Evolutionary conservation across 2,113 vertebrate species (phyloP).

Genomic region (Ammodytes marinus): DNA sequence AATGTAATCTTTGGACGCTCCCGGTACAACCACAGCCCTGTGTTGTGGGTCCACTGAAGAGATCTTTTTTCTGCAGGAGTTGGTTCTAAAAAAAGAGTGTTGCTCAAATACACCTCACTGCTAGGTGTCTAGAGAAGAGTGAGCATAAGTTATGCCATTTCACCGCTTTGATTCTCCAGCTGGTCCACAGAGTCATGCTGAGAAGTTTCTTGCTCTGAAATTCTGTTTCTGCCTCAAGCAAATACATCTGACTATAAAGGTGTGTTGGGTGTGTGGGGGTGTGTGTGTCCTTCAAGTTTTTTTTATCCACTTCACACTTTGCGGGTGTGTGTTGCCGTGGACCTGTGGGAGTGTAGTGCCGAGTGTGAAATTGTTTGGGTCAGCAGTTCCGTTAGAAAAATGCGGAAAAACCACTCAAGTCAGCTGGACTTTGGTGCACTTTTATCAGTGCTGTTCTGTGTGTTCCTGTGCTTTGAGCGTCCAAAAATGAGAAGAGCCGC

Average conservation of each 20-base stretch:
- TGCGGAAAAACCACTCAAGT: too few species aligned
- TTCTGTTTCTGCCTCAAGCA: constrained; percentile 26
- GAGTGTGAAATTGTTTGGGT: too few species aligned
- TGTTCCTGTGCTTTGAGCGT: too few species aligned
- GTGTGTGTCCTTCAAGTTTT: too few species aligned
- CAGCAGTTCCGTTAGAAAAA: too few species aligned
- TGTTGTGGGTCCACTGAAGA: constrained; percentile 17
- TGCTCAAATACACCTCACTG: constrained; percentile 18
- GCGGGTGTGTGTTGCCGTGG: too few species aligned
- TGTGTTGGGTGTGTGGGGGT: too few species aligned
- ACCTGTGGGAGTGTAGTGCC: too few species aligned
- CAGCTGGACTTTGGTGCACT: too few species aligned
- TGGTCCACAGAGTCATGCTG: neutral
- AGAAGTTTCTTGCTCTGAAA: neutral
- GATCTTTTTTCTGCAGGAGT: constrained; percentile 17
- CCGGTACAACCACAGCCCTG: constrained; percentile 31
- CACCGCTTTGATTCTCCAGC: constrained; percentile 34
- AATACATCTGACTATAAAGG: constrained; percentile 2
- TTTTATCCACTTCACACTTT: too few species aligned
- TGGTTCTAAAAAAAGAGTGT: constrained; percentile 18
- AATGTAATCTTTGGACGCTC: constrained; percentile 37
- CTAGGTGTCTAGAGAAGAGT: constrained; percentile 15
- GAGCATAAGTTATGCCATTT: constrained; percentile 24
- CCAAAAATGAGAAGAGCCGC: too few species aligned
- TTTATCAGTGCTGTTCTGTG: too few species aligned